Base-by-base conservation (phyloP, 2,888 invertebrate genomes). In the Stegophylla sp. region DNA sequence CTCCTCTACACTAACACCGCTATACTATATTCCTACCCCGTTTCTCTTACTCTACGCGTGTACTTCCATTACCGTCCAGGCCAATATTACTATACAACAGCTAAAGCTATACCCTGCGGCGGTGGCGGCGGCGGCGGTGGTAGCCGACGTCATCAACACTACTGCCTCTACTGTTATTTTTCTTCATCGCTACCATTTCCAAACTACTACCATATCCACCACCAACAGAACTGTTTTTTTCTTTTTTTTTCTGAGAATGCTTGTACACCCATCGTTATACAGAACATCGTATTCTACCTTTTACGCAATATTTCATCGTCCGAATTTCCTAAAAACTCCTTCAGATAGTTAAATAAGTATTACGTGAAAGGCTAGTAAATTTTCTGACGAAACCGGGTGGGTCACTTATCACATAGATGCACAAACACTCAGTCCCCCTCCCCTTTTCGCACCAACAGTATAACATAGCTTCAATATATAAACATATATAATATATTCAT, bases 141-240 rank as follows among this genome's bases (percentile, higher is more conserved):
- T n/a, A 72, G 56, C 73, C 73, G 45, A 73, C 73, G 73, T 73
- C 73, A 73, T 73, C 74, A 75, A 75, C 64, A 26, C 45, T 45
- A 61, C 59, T 13, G 13, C 28, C 13, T 28, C 59, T 59, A 45
- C 43, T 53, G 41, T 84, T 84, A 83, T 84, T 82, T 51, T 51
- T 83, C 82, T 34, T 84, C 84, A 83, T 84, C 75, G 83, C 41
- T 61, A 45, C 43, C 79, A 83, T 82, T 82, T 84, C 83, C 83
- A 82, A 83, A 84, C 81, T 82, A 83, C 83, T 83, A 82, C 84
- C 82, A 81, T 79, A 77, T 84, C 83, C 83, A 84, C 83, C 84
- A 51, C 61, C 26, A 23, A 61, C 28, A 20, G 45, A 63, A 28
- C 17, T 48, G 28, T 61, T 61, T 74, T 74, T 28, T 73, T 61